A percentile compares a stretch with the other conserved stretches of the same genome.
phyloP scores from a whole-genome alignment of 2,888 invertebrate species.

The Mantis religiosa region DNA sequence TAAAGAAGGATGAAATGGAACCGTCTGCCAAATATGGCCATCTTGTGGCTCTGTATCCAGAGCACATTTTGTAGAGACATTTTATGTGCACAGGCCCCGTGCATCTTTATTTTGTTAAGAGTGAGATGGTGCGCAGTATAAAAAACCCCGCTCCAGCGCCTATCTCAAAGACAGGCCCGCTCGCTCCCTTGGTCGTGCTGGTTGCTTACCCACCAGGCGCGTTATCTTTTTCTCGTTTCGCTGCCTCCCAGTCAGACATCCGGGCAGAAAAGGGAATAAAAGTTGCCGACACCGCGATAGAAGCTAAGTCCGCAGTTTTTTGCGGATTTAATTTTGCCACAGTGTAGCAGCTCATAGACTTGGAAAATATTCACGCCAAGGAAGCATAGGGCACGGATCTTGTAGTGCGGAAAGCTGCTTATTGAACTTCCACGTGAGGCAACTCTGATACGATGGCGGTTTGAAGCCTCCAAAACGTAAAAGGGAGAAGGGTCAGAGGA shows the following conservation, averaged over 20 bases:
- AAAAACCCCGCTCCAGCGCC: neutral
- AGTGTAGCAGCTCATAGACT: too few relatives aligned
- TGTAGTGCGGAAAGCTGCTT: too few relatives aligned
- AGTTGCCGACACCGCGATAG: neutral
- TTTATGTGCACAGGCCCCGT: neutral
- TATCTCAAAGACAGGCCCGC: neutral
- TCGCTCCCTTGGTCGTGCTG: neutral
- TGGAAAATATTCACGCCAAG: too few relatives aligned
- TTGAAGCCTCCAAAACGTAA: too few relatives aligned
- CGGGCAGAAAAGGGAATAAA: neutral
- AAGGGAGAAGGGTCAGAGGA: too few relatives aligned
- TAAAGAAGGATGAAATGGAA: neutral
- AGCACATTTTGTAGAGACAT: neutral
- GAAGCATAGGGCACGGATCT: too few relatives aligned
- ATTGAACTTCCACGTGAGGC: too few relatives aligned
- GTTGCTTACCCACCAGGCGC: neutral
- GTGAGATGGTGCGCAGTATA: neutral
- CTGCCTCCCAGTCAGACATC: neutral
- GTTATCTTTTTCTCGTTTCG: neutral
- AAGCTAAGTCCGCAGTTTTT: neutral
- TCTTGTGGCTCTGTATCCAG: neutral
- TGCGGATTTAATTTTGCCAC: neutral
- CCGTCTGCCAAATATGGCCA: neutral
- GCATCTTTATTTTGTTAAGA: neutral
- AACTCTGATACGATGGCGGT: too few relatives aligned